Evolutionary conservation across 2,797 vertebrate genomes (phyloP).

Genomic region (Rhinophrynus dorsalis): DNA sequence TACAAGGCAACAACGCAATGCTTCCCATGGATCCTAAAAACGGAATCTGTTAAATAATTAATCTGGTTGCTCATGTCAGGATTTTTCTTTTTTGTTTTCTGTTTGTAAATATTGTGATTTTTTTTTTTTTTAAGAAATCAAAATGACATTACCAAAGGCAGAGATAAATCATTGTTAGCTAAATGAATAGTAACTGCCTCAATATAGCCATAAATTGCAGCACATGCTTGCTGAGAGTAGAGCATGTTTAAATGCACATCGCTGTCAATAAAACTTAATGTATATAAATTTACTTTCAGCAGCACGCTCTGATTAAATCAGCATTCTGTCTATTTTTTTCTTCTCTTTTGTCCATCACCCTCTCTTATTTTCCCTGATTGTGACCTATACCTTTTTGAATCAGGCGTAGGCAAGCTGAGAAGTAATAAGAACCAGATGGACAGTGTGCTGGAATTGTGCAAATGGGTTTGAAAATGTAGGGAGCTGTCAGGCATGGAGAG

Average conservation of each 20-base stretch:
- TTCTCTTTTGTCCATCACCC: constrained; percentile 71
- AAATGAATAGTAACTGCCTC: neutral
- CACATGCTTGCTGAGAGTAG: neutral
- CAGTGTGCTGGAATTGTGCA: constrained; percentile 87
- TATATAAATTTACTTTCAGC: constrained; percentile 33
- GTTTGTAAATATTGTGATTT: no score
- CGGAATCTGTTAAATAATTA: no score
- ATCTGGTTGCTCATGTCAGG: no score
- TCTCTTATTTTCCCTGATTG: constrained; percentile 63
- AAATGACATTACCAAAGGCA: neutral
- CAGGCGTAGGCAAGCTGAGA: constrained; percentile 81
- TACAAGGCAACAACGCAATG: no score
- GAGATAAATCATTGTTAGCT: neutral
- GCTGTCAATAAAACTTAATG: constrained; percentile 12
- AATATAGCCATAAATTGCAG: neutral
- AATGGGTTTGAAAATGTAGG: constrained; percentile 90
- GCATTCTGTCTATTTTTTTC: constrained; percentile 47
- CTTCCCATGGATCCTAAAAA: no score
- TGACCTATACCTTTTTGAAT: constrained; percentile 77
- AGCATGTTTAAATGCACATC: neutral
- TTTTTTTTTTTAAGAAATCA: neutral
- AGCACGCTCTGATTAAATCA: constrained; percentile 43
- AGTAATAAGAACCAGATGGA: constrained; percentile 99
- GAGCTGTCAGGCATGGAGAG: constrained; percentile 97
- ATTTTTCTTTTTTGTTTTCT: no score